phyloP scores from a whole-genome alignment of 1,140 invertebrate species.

The Drosophila parabipectinata region DNA sequence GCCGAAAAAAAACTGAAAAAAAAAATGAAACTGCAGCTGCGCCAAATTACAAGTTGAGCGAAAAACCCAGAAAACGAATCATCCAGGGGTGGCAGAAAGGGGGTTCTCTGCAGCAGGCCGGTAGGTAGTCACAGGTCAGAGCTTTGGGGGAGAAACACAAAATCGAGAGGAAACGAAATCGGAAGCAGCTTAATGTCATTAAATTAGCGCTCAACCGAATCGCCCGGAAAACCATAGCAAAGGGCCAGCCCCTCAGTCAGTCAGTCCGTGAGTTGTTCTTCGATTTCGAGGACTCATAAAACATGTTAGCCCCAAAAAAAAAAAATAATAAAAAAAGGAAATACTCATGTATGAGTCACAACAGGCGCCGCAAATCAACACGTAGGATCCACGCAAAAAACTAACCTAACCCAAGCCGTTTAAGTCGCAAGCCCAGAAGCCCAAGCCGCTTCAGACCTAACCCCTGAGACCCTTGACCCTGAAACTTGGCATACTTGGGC shows the following conservation, averaged over 20 bases:
- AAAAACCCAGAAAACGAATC: slow-evolving; percentile 12
- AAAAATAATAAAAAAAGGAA: slow-evolving; percentile 6
- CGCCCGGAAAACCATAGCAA: slow-evolving; percentile 54
- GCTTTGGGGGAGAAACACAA: not conserved
- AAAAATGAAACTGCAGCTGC: slow-evolving; percentile 49
- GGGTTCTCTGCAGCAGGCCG: not conserved
- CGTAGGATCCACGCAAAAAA: slow-evolving; percentile 47
- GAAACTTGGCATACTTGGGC: not conserved
- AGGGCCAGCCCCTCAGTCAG: too few species aligned
- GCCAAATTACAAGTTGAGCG: slow-evolving; percentile 52
- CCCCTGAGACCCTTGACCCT: not conserved
- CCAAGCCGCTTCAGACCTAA: not conserved
- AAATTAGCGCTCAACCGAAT: slow-evolving; percentile 67
- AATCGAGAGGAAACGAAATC: slow-evolving; percentile 44
- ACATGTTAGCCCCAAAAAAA: slow-evolving; percentile 22
- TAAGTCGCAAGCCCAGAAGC: not conserved
- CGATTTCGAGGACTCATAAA: slow-evolving; percentile 45
- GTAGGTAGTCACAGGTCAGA: slow-evolving; percentile 1
- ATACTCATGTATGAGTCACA: slow-evolving; percentile 25
- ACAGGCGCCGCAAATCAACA: slow-evolving; percentile 64
- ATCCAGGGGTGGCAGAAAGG: not conserved
- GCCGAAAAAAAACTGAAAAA: not conserved
- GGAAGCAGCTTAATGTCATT: slow-evolving; percentile 63
- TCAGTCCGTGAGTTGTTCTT: not conserved
- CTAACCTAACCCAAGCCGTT: slow-evolving; percentile 16